A percentile compares a stretch with the other conserved stretches of the same genome.
Evolutionary conservation across 2,888 invertebrate genomes (phyloP).

Genomic region (Syrphus vitripennis): DNA sequence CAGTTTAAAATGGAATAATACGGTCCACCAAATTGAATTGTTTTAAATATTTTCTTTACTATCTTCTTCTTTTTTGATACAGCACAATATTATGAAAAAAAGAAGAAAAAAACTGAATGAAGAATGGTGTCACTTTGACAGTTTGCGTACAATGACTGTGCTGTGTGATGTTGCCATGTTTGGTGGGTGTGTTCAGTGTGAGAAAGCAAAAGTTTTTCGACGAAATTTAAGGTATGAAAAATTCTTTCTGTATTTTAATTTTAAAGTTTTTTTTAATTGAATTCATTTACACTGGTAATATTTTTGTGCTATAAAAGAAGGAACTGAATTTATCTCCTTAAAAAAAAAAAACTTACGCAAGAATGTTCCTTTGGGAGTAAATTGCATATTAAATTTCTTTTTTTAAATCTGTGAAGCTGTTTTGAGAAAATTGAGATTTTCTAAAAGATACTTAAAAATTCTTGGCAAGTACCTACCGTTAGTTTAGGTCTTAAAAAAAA

Average conservation of each 20-base stretch:
- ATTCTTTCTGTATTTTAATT: conserved; percentile 19
- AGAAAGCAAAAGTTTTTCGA: conserved; percentile 25
- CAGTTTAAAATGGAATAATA: conserved; percentile 45
- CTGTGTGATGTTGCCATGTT: not conserved
- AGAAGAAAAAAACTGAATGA: not conserved
- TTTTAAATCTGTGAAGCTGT: too few relatives aligned
- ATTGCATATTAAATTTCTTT: too few relatives aligned
- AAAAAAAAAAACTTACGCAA: too few relatives aligned
- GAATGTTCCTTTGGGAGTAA: too few relatives aligned
- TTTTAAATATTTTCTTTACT: not conserved
- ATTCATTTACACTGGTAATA: too few relatives aligned
- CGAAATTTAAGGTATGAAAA: not conserved
- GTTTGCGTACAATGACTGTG: not conserved
- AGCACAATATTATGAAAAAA: too few relatives aligned
- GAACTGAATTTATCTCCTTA: too few relatives aligned
- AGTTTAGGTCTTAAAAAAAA: too few relatives aligned
- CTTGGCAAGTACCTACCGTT: too few relatives aligned
- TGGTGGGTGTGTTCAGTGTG: conserved; percentile 15
- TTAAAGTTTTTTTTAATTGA: conserved; percentile 29
- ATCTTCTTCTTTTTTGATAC: not conserved
- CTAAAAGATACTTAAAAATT: too few relatives aligned
- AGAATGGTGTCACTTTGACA: conserved; percentile 44
- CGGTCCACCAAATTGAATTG: conserved; percentile 35
- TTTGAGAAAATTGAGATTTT: too few relatives aligned
- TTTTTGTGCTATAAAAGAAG: too few relatives aligned